A percentile compares a stretch with the other conserved stretches of the same genome.
These are phyloP conservation scores for Eudasyphora cyanicolor DNA, from an alignment of 2,888 invertebrate genomes.

Conservation along the genomic window DNA sequence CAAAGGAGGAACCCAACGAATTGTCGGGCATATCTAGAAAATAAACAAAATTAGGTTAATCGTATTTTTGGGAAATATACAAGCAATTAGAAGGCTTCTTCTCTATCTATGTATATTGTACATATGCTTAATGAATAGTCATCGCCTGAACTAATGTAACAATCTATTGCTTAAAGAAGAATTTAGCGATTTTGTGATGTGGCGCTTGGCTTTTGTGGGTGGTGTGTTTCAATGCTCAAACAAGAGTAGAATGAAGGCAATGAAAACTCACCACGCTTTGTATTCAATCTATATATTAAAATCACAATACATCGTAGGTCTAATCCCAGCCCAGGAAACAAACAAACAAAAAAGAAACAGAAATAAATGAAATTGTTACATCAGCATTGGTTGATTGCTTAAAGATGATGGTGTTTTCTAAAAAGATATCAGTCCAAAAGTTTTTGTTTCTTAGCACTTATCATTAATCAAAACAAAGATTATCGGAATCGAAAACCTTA, in stretches of 20 bases:
- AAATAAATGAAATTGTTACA: conserved; percentile 62
- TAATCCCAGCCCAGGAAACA: conserved; percentile 58
- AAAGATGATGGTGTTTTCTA: neutral
- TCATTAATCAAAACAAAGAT: too few relatives aligned
- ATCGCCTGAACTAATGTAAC: conserved; percentile 32
- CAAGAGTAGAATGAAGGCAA: conserved; percentile 16
- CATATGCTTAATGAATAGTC: conserved; percentile 30
- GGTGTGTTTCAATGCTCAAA: conserved; percentile 30
- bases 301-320: conserved; percentile 73
- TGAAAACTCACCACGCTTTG: conserved; percentile 73
- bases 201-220: conserved; percentile 31
- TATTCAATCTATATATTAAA: conserved; percentile 72
- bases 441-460: too few relatives aligned
- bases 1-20: conserved; percentile 74
- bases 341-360: conserved; percentile 1
- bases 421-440: too few relatives aligned
- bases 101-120: conserved; percentile 35
- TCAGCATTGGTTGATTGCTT: neutral
- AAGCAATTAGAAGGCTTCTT: neutral
- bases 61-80: neutral
- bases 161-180: conserved; percentile 6
- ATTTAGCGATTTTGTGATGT: conserved; percentile 39
- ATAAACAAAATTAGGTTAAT: neutral
- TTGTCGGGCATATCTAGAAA: conserved; percentile 77
- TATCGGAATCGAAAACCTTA: too few relatives aligned